These are phyloP conservation scores for Lepilemur septentrionalis DNA, from an alignment of 2,797 vertebrate species.

Conservation along the genomic window DNA sequence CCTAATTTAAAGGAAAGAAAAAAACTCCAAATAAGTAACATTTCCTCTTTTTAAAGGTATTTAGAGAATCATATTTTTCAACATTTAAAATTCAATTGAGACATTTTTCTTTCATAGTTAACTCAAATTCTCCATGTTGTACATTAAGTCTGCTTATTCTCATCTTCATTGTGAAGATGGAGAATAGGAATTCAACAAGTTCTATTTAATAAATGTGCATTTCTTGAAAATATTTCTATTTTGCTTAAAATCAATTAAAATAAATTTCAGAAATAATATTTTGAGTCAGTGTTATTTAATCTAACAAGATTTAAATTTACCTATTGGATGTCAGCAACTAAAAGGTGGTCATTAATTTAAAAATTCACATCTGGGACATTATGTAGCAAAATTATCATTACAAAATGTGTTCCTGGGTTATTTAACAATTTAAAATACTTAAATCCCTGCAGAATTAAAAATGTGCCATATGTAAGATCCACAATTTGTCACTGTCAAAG, in stretches of 20 bases:
- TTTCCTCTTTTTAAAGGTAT: background rate
- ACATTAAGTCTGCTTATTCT: background rate
- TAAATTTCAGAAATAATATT: background rate
- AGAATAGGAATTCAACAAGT: background rate
- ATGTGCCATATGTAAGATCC: slow-evolving; percentile 25
- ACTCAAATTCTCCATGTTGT: background rate
- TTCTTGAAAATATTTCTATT: slow-evolving; percentile 12
- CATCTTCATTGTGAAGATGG: background rate
- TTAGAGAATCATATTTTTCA: background rate
- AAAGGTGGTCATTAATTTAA: slow-evolving; percentile 36
- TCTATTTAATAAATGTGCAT: background rate
- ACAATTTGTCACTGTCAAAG: slow-evolving; percentile 27
- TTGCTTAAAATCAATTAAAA: slow-evolving; percentile 58
- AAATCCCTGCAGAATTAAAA: slow-evolving; percentile 55
- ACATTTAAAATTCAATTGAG: slow-evolving; percentile 24
- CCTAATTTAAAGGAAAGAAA: slow-evolving; percentile 8
- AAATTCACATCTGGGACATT: slow-evolving; percentile 42
- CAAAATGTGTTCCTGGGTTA: slow-evolving; percentile 59
- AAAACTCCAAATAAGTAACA: background rate
- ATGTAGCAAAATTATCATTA: slow-evolving; percentile 19
- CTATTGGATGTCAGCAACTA: background rate
- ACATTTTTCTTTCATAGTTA: background rate
- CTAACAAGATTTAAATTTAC: slow-evolving; percentile 42
- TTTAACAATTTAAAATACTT: slow-evolving; percentile 42
- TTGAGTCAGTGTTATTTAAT: background rate